phyloP scores from a whole-genome alignment of 2,797 vertebrate species.

The Gymnodraco acuticeps region DNA sequence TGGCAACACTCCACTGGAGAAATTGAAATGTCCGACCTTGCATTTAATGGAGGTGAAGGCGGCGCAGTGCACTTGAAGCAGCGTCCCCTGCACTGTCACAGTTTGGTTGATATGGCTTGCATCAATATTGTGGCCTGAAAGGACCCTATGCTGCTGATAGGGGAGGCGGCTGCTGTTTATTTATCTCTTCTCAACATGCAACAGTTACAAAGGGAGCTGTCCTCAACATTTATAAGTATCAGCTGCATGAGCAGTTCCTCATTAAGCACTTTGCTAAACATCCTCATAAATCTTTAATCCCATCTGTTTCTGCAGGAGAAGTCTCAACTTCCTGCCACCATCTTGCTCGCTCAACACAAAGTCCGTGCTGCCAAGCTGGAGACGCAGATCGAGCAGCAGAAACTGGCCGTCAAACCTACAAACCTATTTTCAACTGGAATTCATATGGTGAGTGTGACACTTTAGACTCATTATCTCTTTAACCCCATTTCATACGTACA shows the following conservation, averaged over 20 bases:
- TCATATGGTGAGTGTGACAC: constrained; percentile 89
- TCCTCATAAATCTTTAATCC: constrained; percentile 22
- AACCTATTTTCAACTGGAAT: constrained; percentile 97
- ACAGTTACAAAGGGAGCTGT: background rate
- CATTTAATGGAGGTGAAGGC: constrained; percentile 75
- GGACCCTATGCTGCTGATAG: constrained; percentile 21
- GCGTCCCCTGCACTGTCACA: constrained; percentile 52
- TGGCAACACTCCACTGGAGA: constrained; percentile 74
- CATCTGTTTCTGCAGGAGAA: constrained; percentile 87
- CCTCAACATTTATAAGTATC: background rate
- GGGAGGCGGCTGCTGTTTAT: background rate
- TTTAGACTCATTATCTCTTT: background rate
- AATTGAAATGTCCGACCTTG: constrained; percentile 78
- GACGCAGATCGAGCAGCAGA: constrained; percentile 93
- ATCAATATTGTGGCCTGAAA: constrained; percentile 60
- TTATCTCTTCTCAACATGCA: constrained; percentile 19
- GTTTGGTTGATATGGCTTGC: constrained; percentile 65
- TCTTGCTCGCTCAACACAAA: constrained; percentile 96
- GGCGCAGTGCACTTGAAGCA: constrained; percentile 61
- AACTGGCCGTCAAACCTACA: constrained; percentile 89
- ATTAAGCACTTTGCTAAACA: constrained; percentile 16
- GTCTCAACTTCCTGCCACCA: constrained; percentile 92
- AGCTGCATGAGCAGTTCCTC: constrained; percentile 12
- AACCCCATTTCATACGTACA: background rate
- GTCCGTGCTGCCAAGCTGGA: constrained; percentile 92